A percentile compares a stretch with the other conserved stretches of the same genome.
Conservation (phyloP, 2,797 vertebrate species). For the Mormyrops attenuatus region DNA sequence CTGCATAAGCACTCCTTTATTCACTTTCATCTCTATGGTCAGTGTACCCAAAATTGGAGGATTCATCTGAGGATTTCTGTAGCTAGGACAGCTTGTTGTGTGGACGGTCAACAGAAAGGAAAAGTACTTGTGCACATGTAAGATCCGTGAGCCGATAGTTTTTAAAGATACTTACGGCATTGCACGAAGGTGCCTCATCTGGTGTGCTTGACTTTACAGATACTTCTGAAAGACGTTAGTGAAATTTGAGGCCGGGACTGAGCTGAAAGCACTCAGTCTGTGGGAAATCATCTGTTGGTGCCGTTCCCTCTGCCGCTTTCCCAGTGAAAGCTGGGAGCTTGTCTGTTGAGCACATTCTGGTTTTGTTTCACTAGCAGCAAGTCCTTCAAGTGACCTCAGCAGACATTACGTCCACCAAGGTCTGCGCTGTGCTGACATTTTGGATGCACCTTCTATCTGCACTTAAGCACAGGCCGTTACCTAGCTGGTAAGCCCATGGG, state of each 20-base stretch:
- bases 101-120: neutral
- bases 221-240: neutral
- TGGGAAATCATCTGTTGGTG: neutral
- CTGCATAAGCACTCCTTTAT: neutral
- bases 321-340: neutral
- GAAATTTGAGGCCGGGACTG: neutral
- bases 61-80: neutral
- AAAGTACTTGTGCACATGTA: neutral
- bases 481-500: neutral
- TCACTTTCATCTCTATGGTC: neutral
- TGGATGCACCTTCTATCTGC: neutral
- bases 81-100: neutral
- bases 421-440: neutral
- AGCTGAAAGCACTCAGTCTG: neutral
- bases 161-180: neutral
- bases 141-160: neutral
- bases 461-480: neutral
- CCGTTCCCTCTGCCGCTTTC: neutral
- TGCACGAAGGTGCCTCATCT: neutral
- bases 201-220: neutral
- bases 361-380: neutral
- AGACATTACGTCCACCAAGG: neutral
- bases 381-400: neutral
- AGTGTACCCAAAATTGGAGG: neutral
- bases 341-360: neutral